A percentile compares a stretch with the other conserved stretches of the same genome.
phyloP scores from a whole-genome alignment of 2,888 invertebrate genomes.

The Tinea trinotella region DNA sequence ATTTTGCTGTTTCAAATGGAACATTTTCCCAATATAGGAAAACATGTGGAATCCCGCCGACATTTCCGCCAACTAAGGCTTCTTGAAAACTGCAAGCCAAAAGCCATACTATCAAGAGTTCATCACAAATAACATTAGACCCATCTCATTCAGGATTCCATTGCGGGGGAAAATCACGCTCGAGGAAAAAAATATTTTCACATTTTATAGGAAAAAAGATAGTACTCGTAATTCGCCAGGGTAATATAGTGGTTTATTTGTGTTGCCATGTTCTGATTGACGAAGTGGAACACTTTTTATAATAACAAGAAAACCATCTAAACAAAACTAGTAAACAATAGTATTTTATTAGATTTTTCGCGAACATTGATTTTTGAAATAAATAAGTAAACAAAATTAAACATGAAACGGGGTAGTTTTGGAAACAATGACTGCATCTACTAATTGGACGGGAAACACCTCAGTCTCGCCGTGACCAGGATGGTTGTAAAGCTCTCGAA shows the following conservation, averaged over 20 bases:
- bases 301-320: too few relatives aligned
- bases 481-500: too few relatives aligned
- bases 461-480: too few relatives aligned
- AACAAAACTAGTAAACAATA: too few relatives aligned
- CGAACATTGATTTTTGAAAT: too few relatives aligned
- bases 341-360: too few relatives aligned
- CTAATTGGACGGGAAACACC: too few relatives aligned
- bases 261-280: background rate
- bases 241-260: background rate
- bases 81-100: background rate
- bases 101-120: background rate
- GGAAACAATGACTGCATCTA: too few relatives aligned
- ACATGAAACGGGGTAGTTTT: too few relatives aligned
- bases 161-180: background rate
- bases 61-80: background rate
- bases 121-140: slow-evolving; percentile 3
- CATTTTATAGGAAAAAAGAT: slow-evolving; percentile 5
- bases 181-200: background rate
- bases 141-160: background rate
- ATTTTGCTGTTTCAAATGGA: too few relatives aligned
- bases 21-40: background rate
- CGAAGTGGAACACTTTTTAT: too few relatives aligned
- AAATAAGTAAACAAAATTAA: too few relatives aligned
- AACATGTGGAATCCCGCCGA: background rate
- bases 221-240: background rate